Evolutionary conservation across 2,797 vertebrate species (phyloP).

Genomic region (Chelon labrosus): DNA sequence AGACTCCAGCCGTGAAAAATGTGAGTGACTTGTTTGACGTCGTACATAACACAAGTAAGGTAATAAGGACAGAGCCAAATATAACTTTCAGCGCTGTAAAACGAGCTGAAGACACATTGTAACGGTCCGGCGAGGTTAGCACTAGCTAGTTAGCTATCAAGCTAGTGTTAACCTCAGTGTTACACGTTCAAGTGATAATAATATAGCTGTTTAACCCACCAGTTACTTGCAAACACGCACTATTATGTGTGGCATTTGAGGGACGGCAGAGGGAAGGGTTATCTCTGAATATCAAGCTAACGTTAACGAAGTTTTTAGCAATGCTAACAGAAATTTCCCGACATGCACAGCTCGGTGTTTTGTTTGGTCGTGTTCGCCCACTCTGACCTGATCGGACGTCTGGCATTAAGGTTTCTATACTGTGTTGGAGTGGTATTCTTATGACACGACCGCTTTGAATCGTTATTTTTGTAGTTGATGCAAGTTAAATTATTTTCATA

Average conservation of each 20-base stretch:
- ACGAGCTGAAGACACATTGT: not conserved
- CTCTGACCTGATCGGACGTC: not conserved
- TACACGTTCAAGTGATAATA: not conserved
- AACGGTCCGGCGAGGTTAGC: slow-evolving; percentile 8
- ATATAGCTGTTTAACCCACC: not conserved
- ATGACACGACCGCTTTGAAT: not conserved
- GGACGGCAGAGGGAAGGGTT: not conserved
- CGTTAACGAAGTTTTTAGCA: slow-evolving; percentile 27
- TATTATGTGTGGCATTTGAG: accelerated
- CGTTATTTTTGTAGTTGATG: not conserved
- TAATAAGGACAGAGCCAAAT: accelerated
- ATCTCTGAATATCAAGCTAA: not conserved
- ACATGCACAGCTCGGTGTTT: slow-evolving; percentile 15
- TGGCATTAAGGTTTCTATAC: not conserved
- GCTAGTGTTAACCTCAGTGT: slow-evolving; percentile 5
- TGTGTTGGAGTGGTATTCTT: not conserved
- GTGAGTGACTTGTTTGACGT: slow-evolving; percentile 66
- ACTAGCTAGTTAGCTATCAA: slow-evolving; percentile 42
- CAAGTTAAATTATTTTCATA: too few relatives aligned
- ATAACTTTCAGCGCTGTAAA: not conserved
- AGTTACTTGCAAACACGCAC: not conserved
- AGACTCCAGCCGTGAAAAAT: slow-evolving; percentile 73
- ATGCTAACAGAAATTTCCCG: slow-evolving; percentile 1
- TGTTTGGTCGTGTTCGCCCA: not conserved
- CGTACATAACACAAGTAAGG: not conserved